Evolutionary conservation across 1,140 invertebrate species (phyloP).

Genomic region (Dendroctonus ponderosae): DNA sequence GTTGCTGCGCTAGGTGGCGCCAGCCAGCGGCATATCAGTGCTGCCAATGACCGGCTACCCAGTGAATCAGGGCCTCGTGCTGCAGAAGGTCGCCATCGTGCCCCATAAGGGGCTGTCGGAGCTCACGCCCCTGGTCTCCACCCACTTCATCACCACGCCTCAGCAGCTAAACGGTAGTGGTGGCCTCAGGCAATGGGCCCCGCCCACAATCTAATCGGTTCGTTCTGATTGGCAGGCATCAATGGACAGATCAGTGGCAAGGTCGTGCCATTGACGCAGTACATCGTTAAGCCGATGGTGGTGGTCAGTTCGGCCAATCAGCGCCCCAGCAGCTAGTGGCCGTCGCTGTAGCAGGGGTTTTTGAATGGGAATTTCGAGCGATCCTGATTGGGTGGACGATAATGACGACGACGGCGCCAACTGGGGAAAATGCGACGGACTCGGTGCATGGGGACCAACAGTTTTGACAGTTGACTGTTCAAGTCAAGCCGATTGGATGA

Average conservation of each 20-base stretch:
- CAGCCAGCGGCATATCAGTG: conserved; percentile 45
- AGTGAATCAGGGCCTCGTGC: conserved; percentile 44
- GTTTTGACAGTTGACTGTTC: too few species aligned
- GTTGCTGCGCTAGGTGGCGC: conserved; percentile 23
- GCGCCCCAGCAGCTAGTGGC: conserved; percentile 44
- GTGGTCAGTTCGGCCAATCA: conserved; percentile 46
- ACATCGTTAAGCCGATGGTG: conserved; percentile 49
- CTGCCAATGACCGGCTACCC: conserved; percentile 43
- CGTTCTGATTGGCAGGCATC: conserved; percentile 15
- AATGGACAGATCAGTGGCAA: conserved; percentile 39
- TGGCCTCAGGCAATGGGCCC: neutral
- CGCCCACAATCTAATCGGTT: too few species aligned
- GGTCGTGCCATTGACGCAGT: conserved; percentile 48
- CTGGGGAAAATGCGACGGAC: too few species aligned
- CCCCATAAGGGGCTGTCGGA: conserved; percentile 44
- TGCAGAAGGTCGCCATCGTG: conserved; percentile 46
- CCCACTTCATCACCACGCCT: conserved; percentile 45
- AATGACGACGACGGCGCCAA: too few species aligned
- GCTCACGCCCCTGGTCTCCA: conserved; percentile 43
- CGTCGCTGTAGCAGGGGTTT: neutral
- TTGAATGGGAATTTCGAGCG: too few species aligned
- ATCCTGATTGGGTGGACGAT: too few species aligned
- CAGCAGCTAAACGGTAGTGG: conserved; percentile 43
- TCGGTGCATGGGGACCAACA: too few species aligned
- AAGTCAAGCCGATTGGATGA: too few species aligned